Base-by-base conservation (phyloP, 2,113 vertebrate genomes). In the Melanotaenia duboulayi region DNA sequence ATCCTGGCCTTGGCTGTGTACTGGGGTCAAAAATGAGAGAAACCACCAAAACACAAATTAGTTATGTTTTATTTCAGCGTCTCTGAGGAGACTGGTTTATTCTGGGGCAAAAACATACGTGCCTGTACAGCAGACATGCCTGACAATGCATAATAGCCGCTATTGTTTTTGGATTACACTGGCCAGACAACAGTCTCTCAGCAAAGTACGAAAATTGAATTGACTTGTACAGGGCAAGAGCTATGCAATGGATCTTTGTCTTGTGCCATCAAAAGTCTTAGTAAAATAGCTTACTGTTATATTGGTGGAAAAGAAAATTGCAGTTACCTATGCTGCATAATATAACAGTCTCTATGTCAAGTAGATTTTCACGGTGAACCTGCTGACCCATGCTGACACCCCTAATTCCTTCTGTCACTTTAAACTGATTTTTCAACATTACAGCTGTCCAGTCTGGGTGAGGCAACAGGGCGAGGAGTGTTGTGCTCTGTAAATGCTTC, bases 51-150 rank as follows among this genome's bases (percentile, higher is more conserved):
- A 85, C 48, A 63, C 66, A 81, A 85, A 91, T 88, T 71, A 78
- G 83, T 88, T 87, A 71, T 75, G 71, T 87, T 89, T 86, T 74
- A 67, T 78, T 87, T 80, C 44, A 80, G 55, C 60, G 76, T 90
- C 83, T 87, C 68, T 64, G 68, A 82, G 71, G 83, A 80, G 73
- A 44, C 22, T 60, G 73, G 80, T 80, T 87, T 87, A 74, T 78
- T 81, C 35, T 65, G 52, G 46, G 70, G 73, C 66, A 82, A 64
- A 63, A 61, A 19, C 13, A 52, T 76, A 49, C 40, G 13, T 50
- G 65, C 42, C 69, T 80, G 48, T 72, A 64, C 49, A 76, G 60
- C 57, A 66, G 79, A 84, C 25, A 49, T 59, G 64, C 62, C 76
- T 80, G 51, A 74, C 14, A 37, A 81, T 71, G 69, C 65, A 84